Conservation (phyloP, 2,113 vertebrate species). For the Fregata magnificens region DNA sequence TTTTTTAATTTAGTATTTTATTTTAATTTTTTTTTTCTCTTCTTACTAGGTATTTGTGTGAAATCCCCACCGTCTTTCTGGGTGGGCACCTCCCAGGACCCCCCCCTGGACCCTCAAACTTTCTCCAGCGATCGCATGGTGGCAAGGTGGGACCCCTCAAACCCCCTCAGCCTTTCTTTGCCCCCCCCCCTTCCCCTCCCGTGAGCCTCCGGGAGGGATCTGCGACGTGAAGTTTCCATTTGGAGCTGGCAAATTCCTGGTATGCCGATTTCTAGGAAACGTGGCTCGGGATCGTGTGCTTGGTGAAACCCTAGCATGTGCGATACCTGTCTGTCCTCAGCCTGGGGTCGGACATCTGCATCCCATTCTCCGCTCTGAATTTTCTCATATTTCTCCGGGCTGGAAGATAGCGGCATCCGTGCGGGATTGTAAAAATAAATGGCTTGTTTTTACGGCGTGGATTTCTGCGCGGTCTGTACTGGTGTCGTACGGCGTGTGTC, state of each 20-base stretch:
- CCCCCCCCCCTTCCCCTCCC: not conserved
- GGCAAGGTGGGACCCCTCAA: not conserved
- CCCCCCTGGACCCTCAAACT: not conserved
- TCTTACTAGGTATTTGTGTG: not conserved
- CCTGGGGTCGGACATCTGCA: not conserved
- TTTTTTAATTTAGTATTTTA: not conserved
- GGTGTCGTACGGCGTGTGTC: rapidly evolving
- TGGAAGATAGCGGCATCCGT: not conserved
- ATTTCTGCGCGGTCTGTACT: not conserved
- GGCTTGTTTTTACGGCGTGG: not conserved
- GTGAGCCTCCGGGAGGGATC: not conserved
- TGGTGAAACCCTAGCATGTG: slow-evolving; percentile 16
- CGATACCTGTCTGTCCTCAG: slow-evolving; percentile 55
- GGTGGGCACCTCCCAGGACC: not conserved
- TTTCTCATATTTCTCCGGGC: not conserved
- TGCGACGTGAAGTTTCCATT: not conserved
- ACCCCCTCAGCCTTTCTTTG: not conserved
- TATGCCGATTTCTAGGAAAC: slow-evolving; percentile 30
- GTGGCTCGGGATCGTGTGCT: not conserved
- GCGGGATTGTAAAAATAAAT: not conserved
- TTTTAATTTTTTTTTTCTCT: not conserved
- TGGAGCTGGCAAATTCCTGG: slow-evolving; percentile 21
- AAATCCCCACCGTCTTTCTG: not conserved
- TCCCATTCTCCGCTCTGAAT: not conserved
- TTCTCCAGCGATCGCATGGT: not conserved